Percentiles rank a stretch among this genome's conserved stretches.
phyloP scores from a whole-genome alignment of 2,888 invertebrate genomes.

The Malthinus flaveolus region DNA sequence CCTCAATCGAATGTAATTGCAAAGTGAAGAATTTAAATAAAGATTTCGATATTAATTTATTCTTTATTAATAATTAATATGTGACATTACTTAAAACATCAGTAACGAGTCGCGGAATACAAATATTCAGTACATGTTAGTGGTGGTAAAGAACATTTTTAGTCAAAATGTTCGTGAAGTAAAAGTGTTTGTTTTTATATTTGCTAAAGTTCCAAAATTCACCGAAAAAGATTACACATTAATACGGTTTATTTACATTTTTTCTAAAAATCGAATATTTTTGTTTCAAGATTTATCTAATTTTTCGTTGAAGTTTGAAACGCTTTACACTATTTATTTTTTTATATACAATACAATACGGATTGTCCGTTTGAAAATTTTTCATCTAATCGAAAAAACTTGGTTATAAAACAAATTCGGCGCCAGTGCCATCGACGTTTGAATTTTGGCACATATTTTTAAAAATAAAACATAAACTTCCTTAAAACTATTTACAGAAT shows the following conservation, averaged over 20 bases:
- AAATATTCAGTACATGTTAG: constrained; percentile 30
- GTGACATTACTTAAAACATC: constrained; percentile 52
- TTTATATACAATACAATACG: constrained; percentile 26
- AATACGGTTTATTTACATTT: constrained; percentile 19
- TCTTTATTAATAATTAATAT: constrained; percentile 50
- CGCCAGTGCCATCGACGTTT: constrained; percentile 20
- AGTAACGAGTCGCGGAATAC: constrained; percentile 39
- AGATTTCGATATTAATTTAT: constrained; percentile 8
- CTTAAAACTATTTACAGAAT: constrained; percentile 6
- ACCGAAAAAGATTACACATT: constrained; percentile 43
- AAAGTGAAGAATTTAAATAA: too few species aligned
- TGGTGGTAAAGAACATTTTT: constrained; percentile 18
- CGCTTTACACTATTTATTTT: constrained; percentile 39
- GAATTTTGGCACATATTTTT: constrained; percentile 23
- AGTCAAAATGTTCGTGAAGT: constrained; percentile 25
- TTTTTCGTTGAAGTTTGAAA: constrained; percentile 54
- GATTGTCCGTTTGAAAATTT: constrained; percentile 20
- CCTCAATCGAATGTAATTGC: too few species aligned
- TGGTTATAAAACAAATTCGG: constrained; percentile 23
- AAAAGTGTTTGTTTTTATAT: constrained; percentile 6
- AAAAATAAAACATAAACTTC: constrained; percentile 8
- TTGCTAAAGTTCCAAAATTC: constrained; percentile 46
- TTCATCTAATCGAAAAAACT: constrained; percentile 20
- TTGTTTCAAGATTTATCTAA: constrained; percentile 18
- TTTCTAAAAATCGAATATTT: constrained; percentile 19